Conservation (phyloP, 2,797 vertebrate genomes). For the Myotis vivesi region DNA sequence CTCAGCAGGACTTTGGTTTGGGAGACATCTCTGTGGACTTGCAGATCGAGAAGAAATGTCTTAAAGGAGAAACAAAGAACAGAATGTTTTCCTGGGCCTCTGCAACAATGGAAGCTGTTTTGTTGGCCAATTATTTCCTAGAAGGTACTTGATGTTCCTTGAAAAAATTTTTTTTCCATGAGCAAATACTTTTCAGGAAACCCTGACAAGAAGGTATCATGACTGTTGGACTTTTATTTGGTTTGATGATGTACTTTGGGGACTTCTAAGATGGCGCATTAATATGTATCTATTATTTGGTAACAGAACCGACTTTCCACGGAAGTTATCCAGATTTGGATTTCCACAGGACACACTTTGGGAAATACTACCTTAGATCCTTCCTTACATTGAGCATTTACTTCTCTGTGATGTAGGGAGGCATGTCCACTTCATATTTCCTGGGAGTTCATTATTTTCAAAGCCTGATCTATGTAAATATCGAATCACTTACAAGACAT, state of each 20-base stretch:
- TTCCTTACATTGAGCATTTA: background rate
- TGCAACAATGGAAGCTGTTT: background rate
- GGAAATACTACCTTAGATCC: background rate
- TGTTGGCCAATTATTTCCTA: background rate
- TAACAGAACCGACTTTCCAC: background rate
- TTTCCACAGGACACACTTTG: background rate
- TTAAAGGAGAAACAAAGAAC: too few species aligned
- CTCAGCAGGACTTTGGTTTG: background rate
- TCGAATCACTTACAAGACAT: constrained; percentile 81
- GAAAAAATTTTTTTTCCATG: background rate
- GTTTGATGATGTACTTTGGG: background rate
- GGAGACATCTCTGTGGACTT: background rate
- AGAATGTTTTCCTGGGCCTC: background rate
- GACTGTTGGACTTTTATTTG: background rate
- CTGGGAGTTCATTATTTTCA: constrained; percentile 75
- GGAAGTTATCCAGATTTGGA: background rate
- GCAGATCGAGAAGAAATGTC: background rate
- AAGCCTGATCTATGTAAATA: constrained; percentile 84
- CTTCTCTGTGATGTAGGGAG: background rate
- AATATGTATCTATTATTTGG: background rate
- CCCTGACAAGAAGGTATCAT: background rate
- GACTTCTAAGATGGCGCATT: background rate
- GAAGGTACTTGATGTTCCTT: background rate
- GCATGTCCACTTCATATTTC: background rate
- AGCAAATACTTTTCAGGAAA: background rate